These are phyloP conservation scores for Tachuris rubrigastra DNA, from an alignment of 2,113 vertebrate species.

Conservation along the genomic window DNA sequence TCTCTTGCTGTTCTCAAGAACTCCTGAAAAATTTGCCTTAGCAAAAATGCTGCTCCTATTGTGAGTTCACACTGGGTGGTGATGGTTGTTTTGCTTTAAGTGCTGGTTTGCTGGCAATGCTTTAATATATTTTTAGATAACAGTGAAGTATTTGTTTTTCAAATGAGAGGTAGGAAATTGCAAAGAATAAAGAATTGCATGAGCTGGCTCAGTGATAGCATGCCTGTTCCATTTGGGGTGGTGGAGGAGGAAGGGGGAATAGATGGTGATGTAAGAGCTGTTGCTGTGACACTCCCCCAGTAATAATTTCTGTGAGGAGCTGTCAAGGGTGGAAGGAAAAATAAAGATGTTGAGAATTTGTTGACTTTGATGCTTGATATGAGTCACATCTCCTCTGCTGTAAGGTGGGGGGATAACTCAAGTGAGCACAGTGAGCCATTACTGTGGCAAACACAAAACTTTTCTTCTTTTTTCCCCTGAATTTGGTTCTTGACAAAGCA, in stretches of 20 bases:
- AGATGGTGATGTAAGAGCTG: constrained; percentile 11
- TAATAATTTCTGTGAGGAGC: not conserved
- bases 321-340: not conserved
- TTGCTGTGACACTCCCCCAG: not conserved
- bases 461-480: not conserved
- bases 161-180: constrained; percentile 53
- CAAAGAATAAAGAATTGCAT: constrained; percentile 62
- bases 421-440: not conserved
- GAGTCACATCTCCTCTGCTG: not conserved
- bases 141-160: constrained; percentile 61
- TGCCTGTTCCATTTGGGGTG: constrained; percentile 21
- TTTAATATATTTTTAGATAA: constrained; percentile 65
- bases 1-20: constrained; percentile 9
- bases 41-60: constrained; percentile 26
- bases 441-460: not conserved
- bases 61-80: constrained; percentile 49
- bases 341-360: not conserved
- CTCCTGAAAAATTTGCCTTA: constrained; percentile 13
- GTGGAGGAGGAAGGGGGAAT: constrained; percentile 9
- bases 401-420: not conserved
- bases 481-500: not conserved
- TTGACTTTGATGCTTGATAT: not conserved
- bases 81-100: constrained; percentile 58
- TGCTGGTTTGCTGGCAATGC: constrained; percentile 41
- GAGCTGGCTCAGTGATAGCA: constrained; percentile 38